Evolutionary conservation across 2,888 invertebrate genomes (phyloP).

Genomic region (Cataglyphis cursor): DNA sequence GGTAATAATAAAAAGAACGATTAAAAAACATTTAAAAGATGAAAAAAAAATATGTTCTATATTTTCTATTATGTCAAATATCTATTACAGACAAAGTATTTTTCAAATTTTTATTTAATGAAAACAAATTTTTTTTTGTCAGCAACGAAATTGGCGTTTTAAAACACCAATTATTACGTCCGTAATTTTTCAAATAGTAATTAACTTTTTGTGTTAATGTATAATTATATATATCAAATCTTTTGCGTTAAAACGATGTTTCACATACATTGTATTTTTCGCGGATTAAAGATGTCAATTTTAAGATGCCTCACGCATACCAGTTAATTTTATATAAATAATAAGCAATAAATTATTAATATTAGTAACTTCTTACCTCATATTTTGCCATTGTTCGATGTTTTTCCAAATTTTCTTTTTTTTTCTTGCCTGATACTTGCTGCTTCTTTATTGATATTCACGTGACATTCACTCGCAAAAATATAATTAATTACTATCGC

Average conservation of each 20-base stretch:
- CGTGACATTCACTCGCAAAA: too few species aligned
- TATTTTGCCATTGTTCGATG: background rate
- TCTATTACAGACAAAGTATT: background rate
- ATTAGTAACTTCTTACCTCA: background rate
- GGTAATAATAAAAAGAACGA: background rate
- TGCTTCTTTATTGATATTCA: background rate
- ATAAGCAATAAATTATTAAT: background rate
- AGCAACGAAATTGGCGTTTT: background rate
- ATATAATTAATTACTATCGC: background rate
- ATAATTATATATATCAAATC: background rate
- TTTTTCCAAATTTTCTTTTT: background rate
- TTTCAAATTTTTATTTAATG: background rate
- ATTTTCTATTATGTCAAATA: background rate
- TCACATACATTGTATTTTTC: background rate
- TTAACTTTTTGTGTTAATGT: background rate
- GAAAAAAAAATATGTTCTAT: background rate
- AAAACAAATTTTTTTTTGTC: background rate
- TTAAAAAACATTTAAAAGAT: background rate
- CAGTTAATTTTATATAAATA: background rate
- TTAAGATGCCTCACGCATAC: too few species aligned
- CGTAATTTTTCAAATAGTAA: slow-evolving; percentile 10
- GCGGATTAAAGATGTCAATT: background rate
- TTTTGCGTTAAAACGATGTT: background rate
- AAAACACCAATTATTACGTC: background rate
- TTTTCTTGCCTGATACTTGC: background rate